These are phyloP conservation scores for Drosophila tani DNA, from an alignment of 1,140 invertebrate species.

Conservation along the genomic window DNA sequence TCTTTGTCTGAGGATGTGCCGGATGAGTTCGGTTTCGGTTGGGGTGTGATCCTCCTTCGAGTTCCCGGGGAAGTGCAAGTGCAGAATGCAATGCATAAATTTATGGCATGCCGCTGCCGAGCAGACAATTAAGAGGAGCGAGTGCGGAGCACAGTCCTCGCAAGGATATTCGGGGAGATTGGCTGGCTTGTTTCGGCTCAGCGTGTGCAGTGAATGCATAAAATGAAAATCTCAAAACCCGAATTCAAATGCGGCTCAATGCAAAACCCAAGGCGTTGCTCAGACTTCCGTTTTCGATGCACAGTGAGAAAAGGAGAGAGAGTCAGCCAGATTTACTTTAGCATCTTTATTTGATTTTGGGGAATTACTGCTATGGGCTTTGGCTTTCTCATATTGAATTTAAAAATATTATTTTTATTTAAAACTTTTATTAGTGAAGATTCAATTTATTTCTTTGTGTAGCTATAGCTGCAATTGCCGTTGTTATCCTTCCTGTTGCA, in stretches of 20 bases:
- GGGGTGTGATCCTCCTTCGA: slow-evolving; percentile 19
- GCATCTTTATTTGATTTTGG: not conserved
- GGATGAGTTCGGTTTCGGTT: slow-evolving; percentile 9
- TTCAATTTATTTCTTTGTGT: not conserved
- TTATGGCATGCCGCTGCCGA: slow-evolving; percentile 65
- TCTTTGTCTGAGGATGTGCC: not conserved
- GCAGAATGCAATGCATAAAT: slow-evolving; percentile 81
- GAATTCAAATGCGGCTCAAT: slow-evolving; percentile 49
- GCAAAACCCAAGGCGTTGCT: slow-evolving; percentile 53
- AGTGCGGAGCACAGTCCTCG: not conserved
- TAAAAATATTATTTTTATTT: no score
- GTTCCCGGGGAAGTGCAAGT: slow-evolving; percentile 19
- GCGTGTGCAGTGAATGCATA: slow-evolving; percentile 78
- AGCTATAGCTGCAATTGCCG: slow-evolving; percentile 23
- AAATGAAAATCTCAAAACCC: slow-evolving; percentile 71
- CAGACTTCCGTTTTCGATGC: slow-evolving; percentile 18
- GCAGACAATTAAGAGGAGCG: slow-evolving; percentile 68
- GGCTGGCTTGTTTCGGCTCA: slow-evolving; percentile 66
- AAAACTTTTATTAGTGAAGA: no score
- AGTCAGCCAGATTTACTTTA: no score
- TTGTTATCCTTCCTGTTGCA: slow-evolving; percentile 33
- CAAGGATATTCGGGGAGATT: slow-evolving; percentile 55
- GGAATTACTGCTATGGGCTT: not conserved
- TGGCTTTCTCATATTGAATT: no score
- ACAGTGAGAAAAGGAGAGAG: slow-evolving; percentile 13